Evolutionary conservation across 2,113 vertebrate genomes (phyloP).

Genomic region (Grammomys surdaster): DNA sequence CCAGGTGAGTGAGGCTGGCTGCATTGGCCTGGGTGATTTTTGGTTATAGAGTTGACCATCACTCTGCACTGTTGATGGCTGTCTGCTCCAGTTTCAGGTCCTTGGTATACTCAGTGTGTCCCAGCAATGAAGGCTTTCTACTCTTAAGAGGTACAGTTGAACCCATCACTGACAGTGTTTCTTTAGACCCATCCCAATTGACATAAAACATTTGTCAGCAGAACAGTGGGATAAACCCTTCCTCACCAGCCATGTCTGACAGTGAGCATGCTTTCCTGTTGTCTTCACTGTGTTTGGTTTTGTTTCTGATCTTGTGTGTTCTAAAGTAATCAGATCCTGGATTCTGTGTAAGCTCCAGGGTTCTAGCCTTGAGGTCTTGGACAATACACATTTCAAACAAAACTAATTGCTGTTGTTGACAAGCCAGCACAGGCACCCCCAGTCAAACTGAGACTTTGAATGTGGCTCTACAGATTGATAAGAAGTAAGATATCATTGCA

Average conservation of each 20-base stretch:
- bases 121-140: slow-evolving; percentile 68
- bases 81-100: slow-evolving; percentile 34
- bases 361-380: slow-evolving; percentile 78
- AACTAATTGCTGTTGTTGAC: slow-evolving; percentile 74
- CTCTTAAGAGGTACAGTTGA: not conserved
- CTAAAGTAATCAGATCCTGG: slow-evolving; percentile 65
- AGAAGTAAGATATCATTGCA: not conserved
- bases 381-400: slow-evolving; percentile 76
- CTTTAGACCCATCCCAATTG: not conserved
- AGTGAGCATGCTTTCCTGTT: slow-evolving; percentile 60
- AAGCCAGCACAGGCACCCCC: slow-evolving; percentile 70
- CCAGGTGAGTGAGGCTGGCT: slow-evolving; percentile 66
- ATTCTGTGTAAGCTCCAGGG: slow-evolving; percentile 69
- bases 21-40: slow-evolving; percentile 26
- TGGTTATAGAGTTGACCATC: slow-evolving; percentile 25
- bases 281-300: slow-evolving; percentile 59
- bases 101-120: slow-evolving; percentile 3
- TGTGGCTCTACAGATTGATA: slow-evolving; percentile 74
- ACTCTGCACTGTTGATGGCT: slow-evolving; percentile 40
- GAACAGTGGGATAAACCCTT: slow-evolving; percentile 56
- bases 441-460: slow-evolving; percentile 80
- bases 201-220: slow-evolving; percentile 48
- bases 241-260: slow-evolving; percentile 62
- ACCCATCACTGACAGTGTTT: not conserved
- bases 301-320: slow-evolving; percentile 61